These are phyloP conservation scores for Mimas tiliae DNA, from an alignment of 2,888 invertebrate species.

Conservation along the genomic window DNA sequence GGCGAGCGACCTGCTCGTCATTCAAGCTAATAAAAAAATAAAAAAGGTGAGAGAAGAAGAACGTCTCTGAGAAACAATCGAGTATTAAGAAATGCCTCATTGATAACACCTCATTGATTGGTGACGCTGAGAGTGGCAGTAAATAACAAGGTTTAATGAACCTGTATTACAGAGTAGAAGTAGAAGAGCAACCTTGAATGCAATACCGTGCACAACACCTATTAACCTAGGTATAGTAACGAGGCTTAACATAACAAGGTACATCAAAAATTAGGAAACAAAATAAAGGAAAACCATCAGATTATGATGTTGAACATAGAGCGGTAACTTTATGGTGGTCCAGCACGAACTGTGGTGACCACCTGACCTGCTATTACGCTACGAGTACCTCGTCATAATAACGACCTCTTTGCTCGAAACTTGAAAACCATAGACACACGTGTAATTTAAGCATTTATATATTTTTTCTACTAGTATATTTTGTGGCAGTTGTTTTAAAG, in stretches of 20 bases:
- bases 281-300: slow-evolving; percentile 31
- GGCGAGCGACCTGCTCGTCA: too few species aligned
- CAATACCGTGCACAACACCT: neutral
- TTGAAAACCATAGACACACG: neutral
- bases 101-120: too few species aligned
- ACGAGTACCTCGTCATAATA: slow-evolving; percentile 33
- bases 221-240: neutral
- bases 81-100: too few species aligned
- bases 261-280: slow-evolving; percentile 13
- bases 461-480: too few species aligned
- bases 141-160: too few species aligned
- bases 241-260: neutral
- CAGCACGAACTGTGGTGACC: slow-evolving; percentile 32
- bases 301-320: slow-evolving; percentile 31
- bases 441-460: too few species aligned
- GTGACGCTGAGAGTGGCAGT: too few species aligned
- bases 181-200: too few species aligned
- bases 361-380: slow-evolving; percentile 7
- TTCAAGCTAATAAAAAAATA: too few species aligned
- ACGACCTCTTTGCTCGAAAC: slow-evolving; percentile 17
- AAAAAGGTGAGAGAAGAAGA: too few species aligned
- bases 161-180: too few species aligned
- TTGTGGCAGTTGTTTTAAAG: neutral
- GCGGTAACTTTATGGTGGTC: slow-evolving; percentile 33
- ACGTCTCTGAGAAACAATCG: too few species aligned